These are phyloP conservation scores for Parauchenoglanis ngamensis DNA, from an alignment of 2,797 vertebrate genomes.

Conservation along the genomic window DNA sequence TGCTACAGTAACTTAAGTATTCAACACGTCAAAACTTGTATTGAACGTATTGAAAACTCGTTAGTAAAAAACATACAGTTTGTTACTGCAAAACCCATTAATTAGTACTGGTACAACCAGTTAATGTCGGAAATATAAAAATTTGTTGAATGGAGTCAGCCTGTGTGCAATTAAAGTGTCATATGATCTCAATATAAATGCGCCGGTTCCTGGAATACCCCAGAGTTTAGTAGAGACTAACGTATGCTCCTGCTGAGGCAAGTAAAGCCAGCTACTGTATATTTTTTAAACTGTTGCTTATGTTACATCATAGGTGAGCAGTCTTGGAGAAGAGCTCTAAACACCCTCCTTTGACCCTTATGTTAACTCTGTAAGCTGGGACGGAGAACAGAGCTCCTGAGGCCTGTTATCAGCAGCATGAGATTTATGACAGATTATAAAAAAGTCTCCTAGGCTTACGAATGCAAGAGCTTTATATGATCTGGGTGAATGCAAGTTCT, in stretches of 20 bases:
- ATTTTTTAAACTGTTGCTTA: not conserved
- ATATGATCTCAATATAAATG: not conserved
- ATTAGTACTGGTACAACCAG: not conserved
- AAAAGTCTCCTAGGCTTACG: not conserved
- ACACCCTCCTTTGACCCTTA: not conserved
- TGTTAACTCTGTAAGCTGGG: not conserved
- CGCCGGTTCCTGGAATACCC: not conserved
- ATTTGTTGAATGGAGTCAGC: not conserved
- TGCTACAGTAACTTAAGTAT: not conserved
- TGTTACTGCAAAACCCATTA: not conserved
- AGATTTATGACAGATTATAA: constrained; percentile 1
- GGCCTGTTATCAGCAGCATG: not conserved
- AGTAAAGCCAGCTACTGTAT: not conserved
- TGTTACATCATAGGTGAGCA: not conserved
- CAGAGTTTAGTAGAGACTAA: not conserved
- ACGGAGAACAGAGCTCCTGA: not conserved
- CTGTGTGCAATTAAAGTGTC: not conserved
- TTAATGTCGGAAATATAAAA: not conserved
- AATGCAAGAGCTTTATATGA: not conserved
- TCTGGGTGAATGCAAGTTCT: not conserved
- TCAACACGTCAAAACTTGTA: not conserved
- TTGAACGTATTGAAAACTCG: not conserved
- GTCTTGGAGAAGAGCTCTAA: not conserved
- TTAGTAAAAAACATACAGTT: not conserved
- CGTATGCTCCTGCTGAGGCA: not conserved